Conservation (phyloP, 2,113 vertebrate species). For the Chrysemys picta region DNA sequence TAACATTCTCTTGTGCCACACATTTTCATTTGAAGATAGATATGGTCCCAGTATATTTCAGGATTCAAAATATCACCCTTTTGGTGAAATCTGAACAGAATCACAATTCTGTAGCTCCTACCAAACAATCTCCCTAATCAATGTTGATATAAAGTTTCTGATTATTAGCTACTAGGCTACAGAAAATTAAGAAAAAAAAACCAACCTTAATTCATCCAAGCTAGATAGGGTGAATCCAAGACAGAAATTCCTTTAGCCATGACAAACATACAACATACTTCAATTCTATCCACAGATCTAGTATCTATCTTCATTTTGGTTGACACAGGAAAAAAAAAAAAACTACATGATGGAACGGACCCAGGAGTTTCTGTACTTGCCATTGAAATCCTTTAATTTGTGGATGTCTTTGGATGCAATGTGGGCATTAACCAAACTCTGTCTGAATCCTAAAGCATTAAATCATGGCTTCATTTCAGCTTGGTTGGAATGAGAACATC, state of each 20-base stretch:
- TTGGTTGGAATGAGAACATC: constrained; percentile 55
- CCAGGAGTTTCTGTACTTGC: constrained; percentile 47
- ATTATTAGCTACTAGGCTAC: not conserved
- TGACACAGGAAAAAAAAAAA: constrained; percentile 28
- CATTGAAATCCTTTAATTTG: constrained; percentile 46
- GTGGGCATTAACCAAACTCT: constrained; percentile 28
- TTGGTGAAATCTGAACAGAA: not conserved
- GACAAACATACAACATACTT: not conserved
- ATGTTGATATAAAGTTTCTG: not conserved
- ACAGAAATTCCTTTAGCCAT: constrained; percentile 27
- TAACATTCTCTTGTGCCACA: not conserved
- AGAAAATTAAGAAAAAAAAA: not conserved
- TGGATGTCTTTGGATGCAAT: constrained; percentile 29
- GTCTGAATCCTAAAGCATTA: constrained; percentile 46
- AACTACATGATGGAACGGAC: constrained; percentile 25
- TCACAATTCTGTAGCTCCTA: not conserved
- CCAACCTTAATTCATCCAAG: not conserved
- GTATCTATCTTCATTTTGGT: constrained; percentile 35
- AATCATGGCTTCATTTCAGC: constrained; percentile 60
- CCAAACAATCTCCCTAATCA: not conserved
- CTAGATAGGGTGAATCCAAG: constrained; percentile 8
- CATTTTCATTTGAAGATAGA: not conserved
- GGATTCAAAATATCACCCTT: not conserved
- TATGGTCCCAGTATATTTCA: not conserved
- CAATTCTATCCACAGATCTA: constrained; percentile 37